These are phyloP conservation scores for Eristalis tenax DNA, from an alignment of 2,888 invertebrate genomes.

Conservation along the genomic window DNA sequence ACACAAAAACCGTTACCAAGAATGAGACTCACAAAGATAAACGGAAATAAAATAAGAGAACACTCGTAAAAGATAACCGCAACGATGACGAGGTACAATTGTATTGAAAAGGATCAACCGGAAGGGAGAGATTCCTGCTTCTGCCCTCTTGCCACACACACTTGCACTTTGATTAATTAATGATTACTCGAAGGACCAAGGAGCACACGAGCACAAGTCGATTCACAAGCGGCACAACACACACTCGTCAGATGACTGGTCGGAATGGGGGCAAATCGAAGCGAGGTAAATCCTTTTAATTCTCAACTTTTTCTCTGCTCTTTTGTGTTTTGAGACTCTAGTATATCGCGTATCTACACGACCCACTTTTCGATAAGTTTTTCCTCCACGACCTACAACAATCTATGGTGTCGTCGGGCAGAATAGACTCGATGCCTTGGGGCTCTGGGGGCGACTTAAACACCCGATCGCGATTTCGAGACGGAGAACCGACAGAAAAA, in stretches of 20 bases:
- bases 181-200: conserved; percentile 31
- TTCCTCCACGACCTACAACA: not conserved
- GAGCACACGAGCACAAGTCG: not conserved
- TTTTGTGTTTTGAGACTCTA: conserved; percentile 36
- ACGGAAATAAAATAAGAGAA: not conserved
- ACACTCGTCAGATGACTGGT: not conserved
- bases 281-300: conserved; percentile 27
- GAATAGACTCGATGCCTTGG: not conserved
- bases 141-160: conserved; percentile 28
- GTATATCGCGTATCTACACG: conserved; percentile 38
- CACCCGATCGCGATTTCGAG: conserved; percentile 35
- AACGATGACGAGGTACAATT: conserved; percentile 1
- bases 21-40: not conserved
- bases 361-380: conserved; percentile 6
- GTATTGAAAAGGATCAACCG: conserved; percentile 64
- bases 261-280: conserved; percentile 22
- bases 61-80: not conserved
- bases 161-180: conserved; percentile 71
- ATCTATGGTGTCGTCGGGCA: not conserved
- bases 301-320: conserved; percentile 1
- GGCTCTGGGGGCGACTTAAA: not conserved
- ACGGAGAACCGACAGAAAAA: not conserved
- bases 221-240: not conserved
- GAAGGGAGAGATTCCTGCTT: conserved; percentile 47
- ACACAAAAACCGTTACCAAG: not conserved